Percentiles rank a stretch among this genome's conserved stretches.
These are phyloP conservation scores for Cossypha dichroa DNA, from an alignment of 2,797 vertebrate species.

Conservation along the genomic window DNA sequence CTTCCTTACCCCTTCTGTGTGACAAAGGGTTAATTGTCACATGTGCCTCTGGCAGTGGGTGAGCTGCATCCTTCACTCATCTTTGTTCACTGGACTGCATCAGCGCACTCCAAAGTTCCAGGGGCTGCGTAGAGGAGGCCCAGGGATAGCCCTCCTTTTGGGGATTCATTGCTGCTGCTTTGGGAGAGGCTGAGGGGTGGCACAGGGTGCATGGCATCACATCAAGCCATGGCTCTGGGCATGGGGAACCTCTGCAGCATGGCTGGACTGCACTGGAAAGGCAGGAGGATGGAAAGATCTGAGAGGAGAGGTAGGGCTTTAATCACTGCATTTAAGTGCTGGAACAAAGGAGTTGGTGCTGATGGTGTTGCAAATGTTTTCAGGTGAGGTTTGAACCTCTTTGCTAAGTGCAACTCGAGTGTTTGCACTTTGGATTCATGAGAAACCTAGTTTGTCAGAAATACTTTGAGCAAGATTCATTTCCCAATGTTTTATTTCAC, in stretches of 20 bases:
- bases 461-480: background rate
- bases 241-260: conserved; percentile 76
- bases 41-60: background rate
- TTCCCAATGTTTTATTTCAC: background rate
- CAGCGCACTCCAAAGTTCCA: background rate
- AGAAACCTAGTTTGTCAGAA: fast-evolving
- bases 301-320: conserved; percentile 84
- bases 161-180: background rate
- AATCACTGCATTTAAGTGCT: background rate
- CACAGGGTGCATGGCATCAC: conserved; percentile 71
- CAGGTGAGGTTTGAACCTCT: background rate
- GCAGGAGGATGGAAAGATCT: conserved; percentile 83
- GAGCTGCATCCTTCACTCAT: background rate
- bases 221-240: conserved; percentile 44
- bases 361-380: background rate
- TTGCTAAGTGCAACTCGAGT: background rate
- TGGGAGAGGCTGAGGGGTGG: conserved; percentile 44
- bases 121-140: background rate
- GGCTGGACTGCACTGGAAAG: conserved; percentile 74
- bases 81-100: background rate
- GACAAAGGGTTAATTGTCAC: conserved; percentile 24
- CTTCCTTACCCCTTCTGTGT: background rate
- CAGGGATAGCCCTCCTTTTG: background rate
- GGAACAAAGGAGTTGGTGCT: fast-evolving
- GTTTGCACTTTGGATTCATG: background rate